Evolutionary conservation across 2,888 invertebrate genomes (phyloP), one percentile per base, ranked within the genome.

Genomic region (Melipona beecheii): DNA sequence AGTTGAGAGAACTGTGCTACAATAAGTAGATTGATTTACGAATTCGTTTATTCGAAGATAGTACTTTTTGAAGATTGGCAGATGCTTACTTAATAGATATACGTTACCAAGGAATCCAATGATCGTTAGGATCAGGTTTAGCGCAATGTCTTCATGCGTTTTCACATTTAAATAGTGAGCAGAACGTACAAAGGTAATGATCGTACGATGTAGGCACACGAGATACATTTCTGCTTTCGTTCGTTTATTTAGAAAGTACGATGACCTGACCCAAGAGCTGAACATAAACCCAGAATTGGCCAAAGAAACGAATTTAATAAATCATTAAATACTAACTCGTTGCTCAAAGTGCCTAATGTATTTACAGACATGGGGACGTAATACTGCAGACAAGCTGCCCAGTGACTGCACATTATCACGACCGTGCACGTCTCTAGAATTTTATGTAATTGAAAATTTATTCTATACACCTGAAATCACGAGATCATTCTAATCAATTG

Each of bases 311-410:
- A n/a, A 65, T 52, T 43, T 21, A 68, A 17, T n/a, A 2, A 0
- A 64, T 6, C 4, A 19, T 43, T 13, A 54, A 5, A 31, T 49
- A 82, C 87, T 76, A 75, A 93, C 92, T 83, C 56, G 2, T 83
- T 81, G 11, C 85, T 86, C 36, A 86, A 65, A 54, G 85, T 82
- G 62, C 78, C 65, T 36, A 91, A 76, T 66, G 89, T 78, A 19
- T 65, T 70, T 9, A 89, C 85, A 3, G 86, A 69, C 11, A 88
- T 77, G 1, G 93, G 93, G 4, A 94, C 83, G 74, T 91, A 93
- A 73, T 93, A 92, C 64, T 94, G 92, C 11, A 93, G 70, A 82
- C 94, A 94, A 2, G 93, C 91, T 0, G 91, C 87, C 94, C 94
- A 94, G 31, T 94, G 94, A 21, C 93, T 70, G 21, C 69, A 85